Evolutionary conservation across 2,113 vertebrate genomes (phyloP), one percentile per base, ranked within the genome.

Genomic region (Rhabdomys dilectus): DNA sequence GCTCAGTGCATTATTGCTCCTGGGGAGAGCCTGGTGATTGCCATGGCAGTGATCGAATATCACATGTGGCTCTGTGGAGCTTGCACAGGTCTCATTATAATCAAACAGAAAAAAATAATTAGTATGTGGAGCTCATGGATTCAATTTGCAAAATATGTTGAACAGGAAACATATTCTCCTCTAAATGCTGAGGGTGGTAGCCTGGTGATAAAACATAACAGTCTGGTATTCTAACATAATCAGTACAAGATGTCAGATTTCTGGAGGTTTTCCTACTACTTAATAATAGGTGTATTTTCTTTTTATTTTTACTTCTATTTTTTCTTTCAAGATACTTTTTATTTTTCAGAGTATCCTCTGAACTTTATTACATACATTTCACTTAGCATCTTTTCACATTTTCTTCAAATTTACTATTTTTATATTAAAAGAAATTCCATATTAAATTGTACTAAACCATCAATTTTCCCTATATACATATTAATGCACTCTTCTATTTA

Each of bases 81-180:
- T 82, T 19, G 3, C 13, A 42, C 51, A 80, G 22, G 6, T 62
- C 60, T 93, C 64, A 85, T 95, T 90, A 95, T 80, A 85, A 88
- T 91, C 29, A 88, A 76, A 91, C 10, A 70, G 45, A 75, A 91
- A 90, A 90, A 88, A 94, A 84, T 84, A 91, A 93, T 96, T 92
- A 95, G 22, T 81, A 94, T 17, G 39, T 60, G 93, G 10, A 70
- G 62, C 36, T 77, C 42, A 73, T 80, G 91, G 66, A 88, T 94
- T 84, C 93, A 64, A 95, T 88, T 97, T 58, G 22, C 3, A 22
- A 87, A 92, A 77, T 88, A 36, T 85, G 22, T 85, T 96, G 45
- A 95, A 19, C 53, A 97, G 68, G 36, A 87, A 92, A 29, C 51
- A 70, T 82, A 75, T 68, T 95, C 53, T 95, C 85, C 92, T 62